These are phyloP conservation scores for Cryptotermes secundus DNA, from an alignment of 1,140 invertebrate genomes.

Conservation along the genomic window DNA sequence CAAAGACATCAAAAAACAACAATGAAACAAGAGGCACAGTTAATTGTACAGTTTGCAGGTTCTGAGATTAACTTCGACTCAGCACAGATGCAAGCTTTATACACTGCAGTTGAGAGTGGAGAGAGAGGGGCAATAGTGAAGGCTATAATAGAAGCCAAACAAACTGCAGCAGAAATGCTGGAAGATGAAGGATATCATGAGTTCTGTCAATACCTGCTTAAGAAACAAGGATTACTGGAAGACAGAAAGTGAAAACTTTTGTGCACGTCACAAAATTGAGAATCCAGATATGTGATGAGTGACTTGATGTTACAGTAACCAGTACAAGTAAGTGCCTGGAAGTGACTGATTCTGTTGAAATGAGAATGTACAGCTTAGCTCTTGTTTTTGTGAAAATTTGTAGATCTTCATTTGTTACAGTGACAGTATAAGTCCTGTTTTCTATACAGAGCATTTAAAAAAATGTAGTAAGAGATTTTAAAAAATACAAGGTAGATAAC, in stretches of 20 bases:
- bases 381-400: too few species aligned
- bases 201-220: neutral
- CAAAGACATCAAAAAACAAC: neutral
- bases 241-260: neutral
- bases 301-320: too few species aligned
- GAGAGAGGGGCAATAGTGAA: neutral
- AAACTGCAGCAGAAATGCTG: neutral
- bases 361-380: too few species aligned
- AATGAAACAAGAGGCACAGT: neutral
- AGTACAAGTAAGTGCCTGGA: too few species aligned
- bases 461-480: too few species aligned
- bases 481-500: too few species aligned
- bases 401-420: too few species aligned
- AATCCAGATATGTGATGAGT: too few species aligned
- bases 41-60: neutral
- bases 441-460: too few species aligned
- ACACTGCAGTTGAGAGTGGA: neutral
- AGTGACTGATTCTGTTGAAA: too few species aligned
- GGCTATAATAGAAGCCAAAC: neutral
- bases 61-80: neutral
- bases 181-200: neutral
- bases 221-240: neutral
- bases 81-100: conserved; percentile 6
- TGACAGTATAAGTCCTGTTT: too few species aligned
- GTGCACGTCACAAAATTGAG: neutral